These are phyloP conservation scores for Desoria tigrina DNA, from an alignment of 2,888 invertebrate species.

Conservation along the genomic window DNA sequence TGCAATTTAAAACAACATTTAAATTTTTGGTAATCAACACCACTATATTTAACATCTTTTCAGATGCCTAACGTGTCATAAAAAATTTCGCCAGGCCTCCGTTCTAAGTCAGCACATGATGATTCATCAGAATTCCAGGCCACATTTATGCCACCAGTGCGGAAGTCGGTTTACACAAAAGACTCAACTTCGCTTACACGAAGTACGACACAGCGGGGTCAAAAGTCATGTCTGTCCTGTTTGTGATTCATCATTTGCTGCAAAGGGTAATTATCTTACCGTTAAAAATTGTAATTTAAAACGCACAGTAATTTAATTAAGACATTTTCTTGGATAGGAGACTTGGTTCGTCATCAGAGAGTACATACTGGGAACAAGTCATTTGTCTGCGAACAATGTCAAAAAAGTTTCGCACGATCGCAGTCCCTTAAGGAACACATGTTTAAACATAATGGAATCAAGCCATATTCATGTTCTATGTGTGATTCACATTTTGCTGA, in stretches of 20 bases:
- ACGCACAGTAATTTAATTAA: too few relatives aligned
- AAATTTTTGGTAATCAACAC: too few relatives aligned
- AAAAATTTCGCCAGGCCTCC: constrained; percentile 19
- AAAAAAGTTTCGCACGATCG: constrained; percentile 29
- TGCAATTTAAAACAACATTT: too few relatives aligned
- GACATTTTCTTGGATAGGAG: constrained; percentile 17
- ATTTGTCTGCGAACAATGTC: constrained; percentile 32
- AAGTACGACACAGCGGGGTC: constrained; percentile 28
- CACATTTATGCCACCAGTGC: constrained; percentile 32
- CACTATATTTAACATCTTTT: constrained; percentile 2
- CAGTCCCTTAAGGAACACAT: constrained; percentile 24
- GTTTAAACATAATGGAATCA: too few relatives aligned
- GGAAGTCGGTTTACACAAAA: constrained; percentile 32
- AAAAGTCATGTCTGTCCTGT: constrained; percentile 24
- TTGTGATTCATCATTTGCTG: constrained; percentile 31
- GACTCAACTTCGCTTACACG: constrained; percentile 25
- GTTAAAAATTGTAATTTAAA: too few relatives aligned
- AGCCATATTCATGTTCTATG: too few relatives aligned
- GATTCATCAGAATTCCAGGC: constrained; percentile 20
- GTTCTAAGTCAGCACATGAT: constrained; percentile 27
- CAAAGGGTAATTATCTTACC: constrained; percentile 20
- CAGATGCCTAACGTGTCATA: constrained; percentile 22
- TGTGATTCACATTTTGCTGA: too few relatives aligned
- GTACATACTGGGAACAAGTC: constrained; percentile 26
- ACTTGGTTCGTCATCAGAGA: constrained; percentile 30